These are phyloP conservation scores for Mythimna lalbum DNA, from an alignment of 2,888 invertebrate species.

Conservation along the genomic window DNA sequence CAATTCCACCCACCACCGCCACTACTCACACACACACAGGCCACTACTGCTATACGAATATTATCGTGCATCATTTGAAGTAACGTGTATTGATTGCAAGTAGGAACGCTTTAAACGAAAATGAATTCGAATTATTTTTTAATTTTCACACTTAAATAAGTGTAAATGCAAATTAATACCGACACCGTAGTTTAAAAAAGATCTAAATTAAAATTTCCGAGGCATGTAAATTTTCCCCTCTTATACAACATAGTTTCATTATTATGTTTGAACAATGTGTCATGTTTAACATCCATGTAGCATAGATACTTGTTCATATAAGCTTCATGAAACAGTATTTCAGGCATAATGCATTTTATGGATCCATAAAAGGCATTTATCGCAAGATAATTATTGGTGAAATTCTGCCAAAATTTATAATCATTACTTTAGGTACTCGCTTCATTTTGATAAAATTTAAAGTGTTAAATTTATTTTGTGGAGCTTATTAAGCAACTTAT, in stretches of 20 bases:
- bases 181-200: not conserved
- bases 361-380: slow-evolving; percentile 64
- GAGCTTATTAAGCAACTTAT: not conserved
- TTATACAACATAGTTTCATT: not conserved
- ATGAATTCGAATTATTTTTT: not conserved
- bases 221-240: not conserved
- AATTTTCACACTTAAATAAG: not conserved
- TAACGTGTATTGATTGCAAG: not conserved
- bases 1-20: too few relatives aligned
- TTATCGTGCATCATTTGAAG: not conserved
- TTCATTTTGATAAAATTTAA: slow-evolving; percentile 21
- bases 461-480: slow-evolving; percentile 2
- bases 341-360: slow-evolving; percentile 54
- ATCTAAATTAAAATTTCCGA: not conserved
- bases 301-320: not conserved
- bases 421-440: slow-evolving; percentile 9
- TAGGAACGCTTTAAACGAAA: not conserved
- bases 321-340: slow-evolving; percentile 35
- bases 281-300: slow-evolving; percentile 1
- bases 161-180: not conserved
- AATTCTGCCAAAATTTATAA: slow-evolving; percentile 30
- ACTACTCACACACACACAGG: too few relatives aligned
- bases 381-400: slow-evolving; percentile 56
- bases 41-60: too few relatives aligned
- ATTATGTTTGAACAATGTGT: slow-evolving; percentile 18